phyloP scores from a whole-genome alignment of 1,140 invertebrate species.

The Melanaphis sacchari region DNA sequence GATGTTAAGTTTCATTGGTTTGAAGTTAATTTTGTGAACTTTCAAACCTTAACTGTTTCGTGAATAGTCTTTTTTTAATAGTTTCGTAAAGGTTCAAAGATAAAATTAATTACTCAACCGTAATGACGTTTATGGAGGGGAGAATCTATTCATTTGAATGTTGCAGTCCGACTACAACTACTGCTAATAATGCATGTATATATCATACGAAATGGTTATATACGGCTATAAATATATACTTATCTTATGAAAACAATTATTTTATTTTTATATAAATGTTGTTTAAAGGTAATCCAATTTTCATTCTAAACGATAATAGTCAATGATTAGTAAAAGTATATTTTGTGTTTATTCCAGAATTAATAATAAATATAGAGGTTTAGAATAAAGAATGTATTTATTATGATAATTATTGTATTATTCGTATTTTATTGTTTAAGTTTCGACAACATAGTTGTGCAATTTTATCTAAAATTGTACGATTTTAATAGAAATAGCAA shows the following conservation, averaged over 20 bases:
- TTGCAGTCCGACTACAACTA: neutral
- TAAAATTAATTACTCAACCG: neutral
- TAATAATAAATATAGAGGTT: no score
- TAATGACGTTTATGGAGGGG: neutral
- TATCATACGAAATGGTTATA: neutral
- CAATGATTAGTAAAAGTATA: neutral
- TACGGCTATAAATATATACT: neutral
- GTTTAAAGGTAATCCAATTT: neutral
- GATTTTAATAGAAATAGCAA: no score
- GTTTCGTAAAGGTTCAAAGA: neutral
- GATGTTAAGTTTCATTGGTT: neutral
- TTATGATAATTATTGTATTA: neutral
- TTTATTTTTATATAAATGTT: neutral
- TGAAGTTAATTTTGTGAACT: neutral
- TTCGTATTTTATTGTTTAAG: neutral
- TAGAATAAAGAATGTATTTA: neutral
- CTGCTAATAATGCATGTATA: neutral
- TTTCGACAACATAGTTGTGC: neutral
- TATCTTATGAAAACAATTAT: neutral
- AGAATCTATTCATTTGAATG: neutral
- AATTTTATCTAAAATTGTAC: neutral
- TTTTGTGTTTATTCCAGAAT: neutral
- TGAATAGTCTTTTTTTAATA: neutral
- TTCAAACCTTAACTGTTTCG: neutral
- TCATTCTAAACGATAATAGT: neutral